These are phyloP conservation scores for Clanis bilineata DNA, from an alignment of 2,888 invertebrate genomes.

Conservation along the genomic window DNA sequence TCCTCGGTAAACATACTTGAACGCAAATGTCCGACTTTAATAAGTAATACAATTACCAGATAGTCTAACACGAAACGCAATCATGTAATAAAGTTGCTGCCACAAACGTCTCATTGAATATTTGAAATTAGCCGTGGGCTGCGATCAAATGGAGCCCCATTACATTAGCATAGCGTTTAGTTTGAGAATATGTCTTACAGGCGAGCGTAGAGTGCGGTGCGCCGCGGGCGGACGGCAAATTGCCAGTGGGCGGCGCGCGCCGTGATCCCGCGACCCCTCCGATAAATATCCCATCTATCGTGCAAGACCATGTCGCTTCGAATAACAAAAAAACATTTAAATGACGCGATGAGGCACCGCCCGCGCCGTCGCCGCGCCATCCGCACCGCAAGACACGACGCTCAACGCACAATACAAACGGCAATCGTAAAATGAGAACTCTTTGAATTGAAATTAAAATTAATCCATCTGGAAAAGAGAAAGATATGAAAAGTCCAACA, in stretches of 20 bases:
- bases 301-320: slow-evolving; percentile 31
- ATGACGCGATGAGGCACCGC: slow-evolving; percentile 17
- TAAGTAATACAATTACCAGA: slow-evolving; percentile 24
- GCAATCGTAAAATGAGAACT: slow-evolving; percentile 36
- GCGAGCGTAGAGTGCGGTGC: slow-evolving; percentile 46
- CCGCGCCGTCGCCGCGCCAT: no score
- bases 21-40: slow-evolving; percentile 20
- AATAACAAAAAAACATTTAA: slow-evolving; percentile 30
- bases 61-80: slow-evolving; percentile 45
- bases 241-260: slow-evolving; percentile 71
- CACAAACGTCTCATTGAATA: slow-evolving; percentile 73
- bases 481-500: slow-evolving; percentile 72
- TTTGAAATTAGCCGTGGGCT: slow-evolving; percentile 74
- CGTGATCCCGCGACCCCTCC: slow-evolving; percentile 72
- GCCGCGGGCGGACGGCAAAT: slow-evolving; percentile 68
- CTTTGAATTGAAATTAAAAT: slow-evolving; percentile 71
- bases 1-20: neutral
- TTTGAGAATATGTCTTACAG: slow-evolving; percentile 63
- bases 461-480: slow-evolving; percentile 72
- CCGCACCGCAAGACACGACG: slow-evolving; percentile 24
- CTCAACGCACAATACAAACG: slow-evolving; percentile 28
- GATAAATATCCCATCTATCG: slow-evolving; percentile 67
- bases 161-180: slow-evolving; percentile 80
- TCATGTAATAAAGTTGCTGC: slow-evolving; percentile 64
- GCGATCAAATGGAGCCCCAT: slow-evolving; percentile 76